Base-by-base conservation (phyloP, 2,113 vertebrate species). In the Callorhinus ursinus region DNA sequence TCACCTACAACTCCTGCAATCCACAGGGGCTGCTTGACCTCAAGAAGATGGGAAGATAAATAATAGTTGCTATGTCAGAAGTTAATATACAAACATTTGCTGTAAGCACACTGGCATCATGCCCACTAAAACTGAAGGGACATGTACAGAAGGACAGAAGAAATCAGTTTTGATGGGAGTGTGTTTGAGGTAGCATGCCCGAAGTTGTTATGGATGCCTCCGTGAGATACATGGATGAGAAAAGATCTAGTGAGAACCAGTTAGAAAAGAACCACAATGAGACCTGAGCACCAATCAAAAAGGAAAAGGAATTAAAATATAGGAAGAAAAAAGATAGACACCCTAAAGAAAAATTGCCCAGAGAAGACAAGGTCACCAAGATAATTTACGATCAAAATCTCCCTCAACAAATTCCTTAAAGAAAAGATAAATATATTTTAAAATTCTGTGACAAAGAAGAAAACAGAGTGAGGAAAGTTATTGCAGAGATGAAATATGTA, bases 381-480 rank as follows among this genome's bases (percentile, higher is more conserved):
- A 88, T 90, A 89, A 93, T 46, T 93, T 74, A 88, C 14, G 59
- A 74, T 85, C 21, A 65, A 94, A 83, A 87, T 90, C 51, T 88
- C n/a, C 42, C 2, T 65, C 33, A 86, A 51, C 42, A 90, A 72
- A 81, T 87, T 93, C 12, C 39, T 85, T 71, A 57, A 74, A 74
- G 61, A 82, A 91, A 39, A 89, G 42, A 82, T 59, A 28, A 46
- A 71, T 80, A 46, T n/a, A 81, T 87, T 65, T 82, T 71, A 71
- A 42, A 76, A 80, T 42, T 80, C 26, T 77, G 39, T 53, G 39
- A 49, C 5, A 67, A 42, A 94, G 42, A 92, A 88, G 39, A 80
- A 90, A 90, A 69, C 13, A n/a, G 36, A 46, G 9, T 51, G 39
- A 67, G 1, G 9, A 71, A 67, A 74, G 31, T 22, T 26, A 24